Evolutionary conservation across 2,888 invertebrate species (phyloP), one percentile per base, ranked within the genome.

Genomic region (Sesia apiformis): DNA sequence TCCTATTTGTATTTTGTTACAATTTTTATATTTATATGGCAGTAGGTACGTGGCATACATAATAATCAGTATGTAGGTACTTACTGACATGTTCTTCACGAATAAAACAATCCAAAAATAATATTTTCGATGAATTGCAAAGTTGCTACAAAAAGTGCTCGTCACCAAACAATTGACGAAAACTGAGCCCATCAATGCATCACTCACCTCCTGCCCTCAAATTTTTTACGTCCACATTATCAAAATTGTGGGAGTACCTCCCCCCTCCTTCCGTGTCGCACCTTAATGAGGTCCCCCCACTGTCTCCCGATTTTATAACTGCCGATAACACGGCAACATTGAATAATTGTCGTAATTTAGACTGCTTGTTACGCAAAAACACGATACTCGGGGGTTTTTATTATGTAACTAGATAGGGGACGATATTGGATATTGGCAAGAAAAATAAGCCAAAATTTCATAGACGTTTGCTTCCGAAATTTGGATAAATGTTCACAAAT

Each of bases 261-360:
- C 55, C 59, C 59, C 56, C 62, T 55, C 60, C 63, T 57, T 60
- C 61, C 62, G 57, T 60, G 63, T 66, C 70, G 69, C 72, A 51
- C 39, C 56, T 53, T 56, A 56, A 56, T 56, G 56, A 56, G 56
- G 43, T 51, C 40, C 40, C 49, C 43, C 49, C 52, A 8, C 51
- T 53, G 49, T 43, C 53, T 53, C 56, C 50, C 50, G 72, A 83
- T 84, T 81, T 82, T 79, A 82, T 80, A 81, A 78, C 84, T 82
- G 82, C 85, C 85, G 85, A 88, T 87, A 87, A 76, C 83, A 76
- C 71, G 69, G 76, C 72, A 70, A 78, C 86, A 86, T 87, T 84
- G 87, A 88, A 85, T 88, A 87, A 88, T 86, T 88, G 88, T 84
- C 80, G 81, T 84, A 81, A 86, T 87, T 86, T 81, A 81, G 77